Percentiles rank a stretch among this genome's conserved stretches.
Evolutionary conservation across 2,113 vertebrate species (phyloP).

Genomic region (Periophthalmodon schlosseri): DNA sequence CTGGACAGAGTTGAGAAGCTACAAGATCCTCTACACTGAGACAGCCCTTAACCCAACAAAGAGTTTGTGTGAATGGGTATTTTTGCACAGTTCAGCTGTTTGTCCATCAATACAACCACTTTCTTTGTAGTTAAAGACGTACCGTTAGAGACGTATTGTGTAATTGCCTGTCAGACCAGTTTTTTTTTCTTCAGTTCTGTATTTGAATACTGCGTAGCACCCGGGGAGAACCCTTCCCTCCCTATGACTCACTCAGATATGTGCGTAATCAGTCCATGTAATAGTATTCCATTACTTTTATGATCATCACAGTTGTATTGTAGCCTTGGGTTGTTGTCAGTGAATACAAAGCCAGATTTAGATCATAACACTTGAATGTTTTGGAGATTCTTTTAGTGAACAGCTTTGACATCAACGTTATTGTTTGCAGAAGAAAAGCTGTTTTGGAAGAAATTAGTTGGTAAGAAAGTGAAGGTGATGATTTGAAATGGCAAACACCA

Average conservation of each 20-base stretch:
- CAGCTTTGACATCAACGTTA: neutral
- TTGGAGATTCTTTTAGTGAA: constrained; percentile 37
- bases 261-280: constrained; percentile 63
- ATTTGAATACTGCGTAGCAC: constrained; percentile 55
- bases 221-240: constrained; percentile 55
- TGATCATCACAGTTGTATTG: constrained; percentile 37
- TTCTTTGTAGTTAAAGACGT: constrained; percentile 34
- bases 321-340: constrained; percentile 24
- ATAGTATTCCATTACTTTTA: constrained; percentile 71
- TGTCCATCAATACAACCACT: constrained; percentile 9
- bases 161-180: constrained; percentile 66
- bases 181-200: constrained; percentile 43
- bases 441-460: neutral
- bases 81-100: neutral
- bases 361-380: constrained; percentile 28
- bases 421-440: constrained; percentile 1
- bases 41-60: no score
- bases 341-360: constrained; percentile 23
- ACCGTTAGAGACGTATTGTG: constrained; percentile 51
- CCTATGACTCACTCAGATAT: constrained; percentile 61
- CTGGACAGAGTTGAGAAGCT: neutral
- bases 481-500: constrained; percentile 17
- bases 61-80: no score
- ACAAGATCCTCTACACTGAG: neutral
- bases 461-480: neutral